These are phyloP conservation scores for Pentalonia nigronervosa DNA, from an alignment of 1,140 invertebrate species.

Conservation along the genomic window DNA sequence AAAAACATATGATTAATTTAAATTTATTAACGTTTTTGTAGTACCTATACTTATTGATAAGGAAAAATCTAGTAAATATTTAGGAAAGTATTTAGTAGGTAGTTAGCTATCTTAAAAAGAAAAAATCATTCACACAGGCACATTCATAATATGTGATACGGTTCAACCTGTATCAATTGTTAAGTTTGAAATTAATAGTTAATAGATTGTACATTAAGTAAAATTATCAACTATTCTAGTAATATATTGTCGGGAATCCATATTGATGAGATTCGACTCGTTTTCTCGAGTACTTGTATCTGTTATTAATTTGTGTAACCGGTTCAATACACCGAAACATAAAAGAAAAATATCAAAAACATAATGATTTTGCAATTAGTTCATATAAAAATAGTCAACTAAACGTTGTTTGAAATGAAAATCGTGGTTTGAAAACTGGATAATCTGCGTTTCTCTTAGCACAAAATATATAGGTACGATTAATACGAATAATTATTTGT, in stretches of 20 bases:
- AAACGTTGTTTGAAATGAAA: not conserved
- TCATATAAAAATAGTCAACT: not conserved
- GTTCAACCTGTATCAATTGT: not conserved
- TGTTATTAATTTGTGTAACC: conserved; percentile 38
- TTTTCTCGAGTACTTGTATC: not conserved
- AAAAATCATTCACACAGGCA: not conserved
- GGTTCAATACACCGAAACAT: not conserved
- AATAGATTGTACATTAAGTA: not conserved
- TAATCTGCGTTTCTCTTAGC: not conserved
- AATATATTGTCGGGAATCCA: not conserved
- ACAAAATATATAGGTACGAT: not conserved
- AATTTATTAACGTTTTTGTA: not conserved
- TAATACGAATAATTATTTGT: not conserved
- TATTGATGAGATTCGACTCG: conserved; percentile 3
- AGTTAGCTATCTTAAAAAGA: not conserved
- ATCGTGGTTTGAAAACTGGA: not conserved
- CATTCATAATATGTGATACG: not conserved
- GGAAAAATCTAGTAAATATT: not conserved
- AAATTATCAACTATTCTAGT: not conserved
- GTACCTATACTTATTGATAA: not conserved
- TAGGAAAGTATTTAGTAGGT: not conserved
- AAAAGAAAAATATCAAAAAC: conserved; percentile 7
- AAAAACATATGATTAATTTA: not conserved
- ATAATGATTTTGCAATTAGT: not conserved
- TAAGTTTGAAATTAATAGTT: not conserved